phyloP scores from a whole-genome alignment of 2,888 invertebrate genomes.

The Hedychridium roseum region DNA sequence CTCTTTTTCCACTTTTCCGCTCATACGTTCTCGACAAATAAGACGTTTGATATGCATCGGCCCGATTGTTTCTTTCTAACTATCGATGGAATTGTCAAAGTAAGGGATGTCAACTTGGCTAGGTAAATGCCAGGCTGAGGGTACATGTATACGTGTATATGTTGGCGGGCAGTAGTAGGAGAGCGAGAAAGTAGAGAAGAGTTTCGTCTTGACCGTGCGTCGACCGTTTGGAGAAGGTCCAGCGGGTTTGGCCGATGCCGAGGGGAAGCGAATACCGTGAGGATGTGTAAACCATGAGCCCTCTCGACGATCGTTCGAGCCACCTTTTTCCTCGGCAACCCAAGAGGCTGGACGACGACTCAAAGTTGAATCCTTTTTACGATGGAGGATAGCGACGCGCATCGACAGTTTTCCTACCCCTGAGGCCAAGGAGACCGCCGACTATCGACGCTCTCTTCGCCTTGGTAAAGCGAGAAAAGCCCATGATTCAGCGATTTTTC shows the following conservation, averaged over 20 bases:
- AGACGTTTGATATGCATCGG: too few species aligned
- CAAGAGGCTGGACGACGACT: constrained; percentile 23
- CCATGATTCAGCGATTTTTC: too few species aligned
- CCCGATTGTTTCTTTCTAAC: too few species aligned
- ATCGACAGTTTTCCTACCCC: background rate
- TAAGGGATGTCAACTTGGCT: too few species aligned
- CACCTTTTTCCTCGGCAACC: constrained; percentile 25
- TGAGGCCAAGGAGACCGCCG: background rate
- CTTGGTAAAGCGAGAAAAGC: too few species aligned
- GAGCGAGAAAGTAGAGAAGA: constrained; percentile 28
- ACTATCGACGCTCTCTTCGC: background rate
- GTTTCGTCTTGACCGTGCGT: constrained; percentile 47
- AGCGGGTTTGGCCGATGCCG: constrained; percentile 40
- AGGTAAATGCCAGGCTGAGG: too few species aligned
- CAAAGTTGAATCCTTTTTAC: constrained; percentile 41
- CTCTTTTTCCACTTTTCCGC: too few species aligned
- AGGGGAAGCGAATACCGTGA: constrained; percentile 45
- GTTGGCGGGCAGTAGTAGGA: too few species aligned
- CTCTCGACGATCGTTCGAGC: constrained; percentile 36
- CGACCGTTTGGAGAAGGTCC: constrained; percentile 21
- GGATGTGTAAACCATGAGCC: constrained; percentile 59
- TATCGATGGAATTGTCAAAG: too few species aligned
- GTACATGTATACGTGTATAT: too few species aligned
- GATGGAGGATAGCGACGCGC: constrained; percentile 21
- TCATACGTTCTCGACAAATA: too few species aligned